phyloP scores from a whole-genome alignment of 2,888 invertebrate species.

The Onchidella celtica region DNA sequence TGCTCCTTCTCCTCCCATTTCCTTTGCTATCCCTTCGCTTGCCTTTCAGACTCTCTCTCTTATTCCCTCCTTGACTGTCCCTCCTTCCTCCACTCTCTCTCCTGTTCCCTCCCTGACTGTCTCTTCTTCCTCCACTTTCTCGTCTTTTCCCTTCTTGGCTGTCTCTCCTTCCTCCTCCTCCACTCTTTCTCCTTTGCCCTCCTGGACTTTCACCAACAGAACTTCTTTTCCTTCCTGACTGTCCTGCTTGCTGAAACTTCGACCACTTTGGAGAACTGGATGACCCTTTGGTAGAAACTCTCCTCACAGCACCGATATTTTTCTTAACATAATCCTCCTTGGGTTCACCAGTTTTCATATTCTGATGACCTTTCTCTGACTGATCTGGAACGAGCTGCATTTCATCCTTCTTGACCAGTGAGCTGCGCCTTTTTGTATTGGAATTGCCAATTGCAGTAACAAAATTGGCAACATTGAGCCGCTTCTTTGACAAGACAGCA shows the following conservation, averaged over 20 bases:
- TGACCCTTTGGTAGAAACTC: neutral
- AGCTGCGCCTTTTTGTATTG: slow-evolving; percentile 20
- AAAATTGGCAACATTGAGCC: neutral
- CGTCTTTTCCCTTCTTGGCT: neutral
- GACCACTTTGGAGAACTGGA: neutral
- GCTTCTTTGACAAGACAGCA: neutral
- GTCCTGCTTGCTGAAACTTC: neutral
- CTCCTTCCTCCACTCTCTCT: neutral
- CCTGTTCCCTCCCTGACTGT: neutral
- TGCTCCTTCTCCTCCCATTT: neutral
- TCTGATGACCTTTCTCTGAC: neutral
- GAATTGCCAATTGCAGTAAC: neutral
- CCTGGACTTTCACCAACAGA: neutral
- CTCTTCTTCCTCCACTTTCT: neutral
- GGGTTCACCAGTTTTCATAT: neutral
- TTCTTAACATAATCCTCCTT: neutral
- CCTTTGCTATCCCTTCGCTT: neutral
- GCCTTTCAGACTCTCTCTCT: neutral
- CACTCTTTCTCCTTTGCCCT: too few species aligned
- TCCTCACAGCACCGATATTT: neutral
- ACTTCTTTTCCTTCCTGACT: neutral
- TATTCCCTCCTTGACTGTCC: neutral
- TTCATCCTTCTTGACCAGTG: neutral
- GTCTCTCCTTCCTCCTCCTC: neutral
- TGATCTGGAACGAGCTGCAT: neutral